phyloP scores from a whole-genome alignment of 2,113 vertebrate genomes.

The Anoura caudifer region DNA sequence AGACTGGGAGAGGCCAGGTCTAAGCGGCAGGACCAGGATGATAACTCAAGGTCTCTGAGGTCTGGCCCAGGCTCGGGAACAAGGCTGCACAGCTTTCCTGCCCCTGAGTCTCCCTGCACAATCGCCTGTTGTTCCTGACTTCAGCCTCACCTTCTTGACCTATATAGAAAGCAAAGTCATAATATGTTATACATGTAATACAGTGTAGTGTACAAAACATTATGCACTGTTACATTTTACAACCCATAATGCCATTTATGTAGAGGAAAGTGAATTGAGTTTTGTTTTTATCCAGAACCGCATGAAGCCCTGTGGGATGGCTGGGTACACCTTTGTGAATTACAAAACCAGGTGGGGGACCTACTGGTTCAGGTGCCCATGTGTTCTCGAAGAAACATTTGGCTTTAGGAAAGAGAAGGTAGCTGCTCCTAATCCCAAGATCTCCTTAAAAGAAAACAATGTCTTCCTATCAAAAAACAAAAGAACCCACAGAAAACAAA shows the following conservation, averaged over 20 bases:
- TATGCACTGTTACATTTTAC: rapidly evolving
- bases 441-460: constrained; percentile 42
- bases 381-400: neutral
- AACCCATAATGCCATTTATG: rapidly evolving
- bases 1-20: neutral
- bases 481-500: neutral
- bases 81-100: too few relatives aligned
- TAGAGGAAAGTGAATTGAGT: neutral
- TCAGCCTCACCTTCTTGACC: neutral
- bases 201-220: neutral
- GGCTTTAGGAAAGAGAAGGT: constrained; percentile 41
- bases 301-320: neutral
- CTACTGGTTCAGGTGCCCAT: neutral
- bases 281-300: neutral
- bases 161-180: neutral
- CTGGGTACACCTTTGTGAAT: neutral
- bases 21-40: neutral
- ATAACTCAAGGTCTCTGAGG: rapidly evolving
- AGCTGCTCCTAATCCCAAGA: constrained; percentile 46
- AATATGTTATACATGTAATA: neutral
- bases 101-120: neutral
- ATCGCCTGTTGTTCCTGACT: neutral
- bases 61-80: neutral
- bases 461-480: constrained; percentile 33
- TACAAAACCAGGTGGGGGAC: neutral